phyloP scores from a whole-genome alignment of 2,888 invertebrate genomes.

The Panopea generosa region DNA sequence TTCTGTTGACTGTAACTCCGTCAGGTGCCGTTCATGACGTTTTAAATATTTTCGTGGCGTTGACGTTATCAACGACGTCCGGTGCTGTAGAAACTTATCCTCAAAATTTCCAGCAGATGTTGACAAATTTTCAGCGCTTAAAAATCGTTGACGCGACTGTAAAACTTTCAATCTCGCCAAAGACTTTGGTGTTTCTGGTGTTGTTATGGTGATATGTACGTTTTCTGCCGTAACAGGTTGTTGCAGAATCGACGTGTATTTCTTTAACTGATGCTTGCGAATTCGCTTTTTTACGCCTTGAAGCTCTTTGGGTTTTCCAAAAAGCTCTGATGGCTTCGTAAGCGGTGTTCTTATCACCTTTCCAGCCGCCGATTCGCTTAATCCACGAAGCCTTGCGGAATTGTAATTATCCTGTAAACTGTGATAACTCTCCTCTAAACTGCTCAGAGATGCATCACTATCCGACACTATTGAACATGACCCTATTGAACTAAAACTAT shows the following conservation, averaged over 20 bases:
- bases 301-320: constrained; percentile 24
- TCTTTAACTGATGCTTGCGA: constrained; percentile 47
- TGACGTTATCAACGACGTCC: constrained; percentile 61
- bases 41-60: constrained; percentile 62
- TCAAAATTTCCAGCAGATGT: constrained; percentile 48
- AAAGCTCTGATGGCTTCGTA: constrained; percentile 60
- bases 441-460: constrained; percentile 48
- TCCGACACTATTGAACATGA: constrained; percentile 53
- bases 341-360: constrained; percentile 56
- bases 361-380: constrained; percentile 42
- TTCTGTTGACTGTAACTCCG: constrained; percentile 56
- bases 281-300: constrained; percentile 52
- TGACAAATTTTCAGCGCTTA: constrained; percentile 76
- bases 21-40: constrained; percentile 46
- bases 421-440: constrained; percentile 50
- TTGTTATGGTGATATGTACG: constrained; percentile 22
- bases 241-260: constrained; percentile 69
- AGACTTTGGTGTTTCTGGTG: constrained; percentile 47
- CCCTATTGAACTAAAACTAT: constrained; percentile 34
- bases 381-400: constrained; percentile 28
- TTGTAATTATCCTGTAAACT: constrained; percentile 44
- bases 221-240: constrained; percentile 59
- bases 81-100: constrained; percentile 69
- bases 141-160: constrained; percentile 72
- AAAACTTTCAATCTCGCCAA: constrained; percentile 69